These are phyloP conservation scores for Etheostoma spectabile DNA, from an alignment of 2,113 vertebrate genomes.

Conservation along the genomic window DNA sequence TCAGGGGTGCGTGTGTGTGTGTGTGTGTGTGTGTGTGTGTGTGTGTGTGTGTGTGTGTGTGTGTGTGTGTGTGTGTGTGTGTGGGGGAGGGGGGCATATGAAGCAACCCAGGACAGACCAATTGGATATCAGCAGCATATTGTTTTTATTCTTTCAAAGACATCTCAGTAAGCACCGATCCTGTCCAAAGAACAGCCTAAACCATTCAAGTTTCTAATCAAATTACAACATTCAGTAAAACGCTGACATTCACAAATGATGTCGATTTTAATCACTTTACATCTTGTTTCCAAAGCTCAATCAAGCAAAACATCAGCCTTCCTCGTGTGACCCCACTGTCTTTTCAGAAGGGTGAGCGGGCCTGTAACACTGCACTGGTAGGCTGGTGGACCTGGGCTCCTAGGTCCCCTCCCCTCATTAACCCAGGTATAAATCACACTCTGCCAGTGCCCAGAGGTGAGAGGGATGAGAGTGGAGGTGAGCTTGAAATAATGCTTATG, in stretches of 20 bases:
- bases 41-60: no score
- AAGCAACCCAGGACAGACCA: neutral
- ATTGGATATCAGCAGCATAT: conserved; percentile 1
- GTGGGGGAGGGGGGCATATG: neutral
- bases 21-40: no score
- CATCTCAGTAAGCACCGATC: neutral
- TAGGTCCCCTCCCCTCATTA: conserved; percentile 77
- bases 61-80: no score
- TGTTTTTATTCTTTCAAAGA: neutral
- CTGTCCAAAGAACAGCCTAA: neutral
- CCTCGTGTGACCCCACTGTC: conserved; percentile 29
- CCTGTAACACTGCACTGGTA: conserved; percentile 51
- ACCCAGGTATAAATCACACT: conserved; percentile 89
- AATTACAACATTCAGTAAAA: neutral
- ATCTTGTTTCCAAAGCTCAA: conserved; percentile 17
- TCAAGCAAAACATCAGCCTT: conserved; percentile 21
- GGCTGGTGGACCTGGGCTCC: conserved; percentile 53
- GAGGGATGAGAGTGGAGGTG: conserved; percentile 90
- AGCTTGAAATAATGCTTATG: conserved; percentile 94
- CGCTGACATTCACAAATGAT: neutral
- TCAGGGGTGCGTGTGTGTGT: neutral
- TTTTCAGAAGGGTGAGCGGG: conserved; percentile 31
- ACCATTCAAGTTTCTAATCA: neutral
- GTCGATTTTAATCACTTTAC: conserved; percentile 6
- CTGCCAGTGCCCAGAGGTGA: conserved; percentile 90